Base-by-base conservation (phyloP, 2,113 vertebrate species). In the Mobula hypostoma region DNA sequence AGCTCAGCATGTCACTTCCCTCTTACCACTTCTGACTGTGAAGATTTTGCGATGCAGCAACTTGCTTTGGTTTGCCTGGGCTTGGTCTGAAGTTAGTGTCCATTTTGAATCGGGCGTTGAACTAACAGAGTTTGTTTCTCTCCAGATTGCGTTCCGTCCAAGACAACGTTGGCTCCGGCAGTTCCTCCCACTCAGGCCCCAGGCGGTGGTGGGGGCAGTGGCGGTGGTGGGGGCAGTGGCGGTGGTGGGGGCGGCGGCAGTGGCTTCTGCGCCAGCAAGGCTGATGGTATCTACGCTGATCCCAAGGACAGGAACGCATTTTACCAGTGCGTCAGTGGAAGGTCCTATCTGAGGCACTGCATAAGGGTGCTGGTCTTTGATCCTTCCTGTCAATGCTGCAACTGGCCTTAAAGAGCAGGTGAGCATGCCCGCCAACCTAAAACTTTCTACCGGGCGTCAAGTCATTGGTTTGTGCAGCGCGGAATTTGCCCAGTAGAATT, bases 221-320 rank as follows among this genome's bases (percentile, higher is more conserved):
- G 94, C 12, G 94, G 94, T 5, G 94, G 94, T 15, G 0, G 94
- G 14, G 95, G 95, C 36, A 0, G 61, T 77, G 5, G 94, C 4
- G 17, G 76, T 0, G 95, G 94, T 7, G 94, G 94, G 11, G 94
- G 95, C 8, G 63, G 94, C 1, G 94, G 95, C 19, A 96, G 96
- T 5, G 95, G 94, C 0, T 98, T 97, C 96, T 98, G 96, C 3
- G 95, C 96, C 5, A 95, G 95, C 82, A 98, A 97, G 95, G 8
- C 96, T 40, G 95, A 96, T 0, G 97, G 97, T 8, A 6, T 97
- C 83, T 98, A 97, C 56, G 96, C 97, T 0, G 95, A 97, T 87
- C 95, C 95, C 9, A 74, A 76, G 80, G 96, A 96, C 96, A 96
- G 61, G 36, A 97, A 96, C 94, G 94, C 92, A 19, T 98, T 97